Evolutionary conservation across 2,888 invertebrate species (phyloP).

Genomic region (Euplagia quadripunctaria): DNA sequence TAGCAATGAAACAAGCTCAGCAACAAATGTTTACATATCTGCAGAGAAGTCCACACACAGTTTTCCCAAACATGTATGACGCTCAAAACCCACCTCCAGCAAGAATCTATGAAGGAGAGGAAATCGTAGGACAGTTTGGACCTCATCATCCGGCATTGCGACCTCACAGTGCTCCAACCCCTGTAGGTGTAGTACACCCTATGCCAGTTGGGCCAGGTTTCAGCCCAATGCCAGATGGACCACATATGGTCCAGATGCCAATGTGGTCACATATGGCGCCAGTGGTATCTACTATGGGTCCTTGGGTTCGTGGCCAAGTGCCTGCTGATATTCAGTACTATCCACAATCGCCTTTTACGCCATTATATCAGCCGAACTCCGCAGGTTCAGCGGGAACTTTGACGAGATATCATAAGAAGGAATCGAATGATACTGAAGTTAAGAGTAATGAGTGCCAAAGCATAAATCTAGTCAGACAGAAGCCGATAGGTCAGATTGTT

Average conservation of each 20-base stretch:
- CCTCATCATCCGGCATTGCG: slow-evolving; percentile 69
- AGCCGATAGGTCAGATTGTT: slow-evolving; percentile 84
- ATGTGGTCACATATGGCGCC: slow-evolving; percentile 81
- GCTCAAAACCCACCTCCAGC: slow-evolving; percentile 63
- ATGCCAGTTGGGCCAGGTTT: slow-evolving; percentile 72
- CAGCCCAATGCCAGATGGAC: slow-evolving; percentile 68
- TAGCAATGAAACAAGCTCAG: slow-evolving; percentile 86
- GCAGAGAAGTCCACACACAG: slow-evolving; percentile 79
- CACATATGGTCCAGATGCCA: slow-evolving; percentile 79
- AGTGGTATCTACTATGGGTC: slow-evolving; percentile 74
- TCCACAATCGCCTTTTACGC: slow-evolving; percentile 79
- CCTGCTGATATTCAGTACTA: slow-evolving; percentile 82
- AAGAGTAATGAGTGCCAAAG: slow-evolving; percentile 84
- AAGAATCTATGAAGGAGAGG: slow-evolving; percentile 76
- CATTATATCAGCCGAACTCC: slow-evolving; percentile 81
- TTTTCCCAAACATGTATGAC: slow-evolving; percentile 78
- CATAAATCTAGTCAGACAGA: slow-evolving; percentile 84
- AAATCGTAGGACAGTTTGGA: slow-evolving; percentile 72
- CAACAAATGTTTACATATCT: slow-evolving; percentile 83
- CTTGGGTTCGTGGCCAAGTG: slow-evolving; percentile 76
- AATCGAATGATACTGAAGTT: slow-evolving; percentile 68
- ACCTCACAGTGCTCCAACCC: slow-evolving; percentile 78
- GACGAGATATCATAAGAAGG: slow-evolving; percentile 81
- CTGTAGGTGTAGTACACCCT: slow-evolving; percentile 73
- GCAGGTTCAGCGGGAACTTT: slow-evolving; percentile 83